Conservation (phyloP, 1,140 invertebrate species). For the Drosophila pachea region DNA sequence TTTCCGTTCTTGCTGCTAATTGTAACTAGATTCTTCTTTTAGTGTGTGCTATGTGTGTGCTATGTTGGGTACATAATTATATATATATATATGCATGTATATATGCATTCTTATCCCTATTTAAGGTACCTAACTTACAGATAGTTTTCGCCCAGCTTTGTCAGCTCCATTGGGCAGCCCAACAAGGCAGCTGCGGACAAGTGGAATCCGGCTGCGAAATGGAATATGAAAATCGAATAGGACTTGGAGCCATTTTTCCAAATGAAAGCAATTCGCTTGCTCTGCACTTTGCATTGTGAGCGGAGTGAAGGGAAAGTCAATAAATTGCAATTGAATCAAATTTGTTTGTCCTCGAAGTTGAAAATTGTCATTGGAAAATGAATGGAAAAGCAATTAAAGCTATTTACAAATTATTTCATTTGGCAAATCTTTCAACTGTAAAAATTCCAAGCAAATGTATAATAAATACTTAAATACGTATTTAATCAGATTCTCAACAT, state of each 20-base stretch:
- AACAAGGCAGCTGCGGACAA: background rate
- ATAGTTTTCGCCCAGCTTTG: slow-evolving; percentile 52
- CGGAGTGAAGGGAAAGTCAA: too few relatives aligned
- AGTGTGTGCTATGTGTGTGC: slow-evolving; percentile 59
- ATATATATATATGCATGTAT: too few relatives aligned
- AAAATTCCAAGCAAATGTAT: background rate
- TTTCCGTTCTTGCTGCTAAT: slow-evolving; percentile 43
- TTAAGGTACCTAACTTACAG: slow-evolving; percentile 79
- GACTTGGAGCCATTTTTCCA: too few relatives aligned
- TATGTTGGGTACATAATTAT: slow-evolving; percentile 26
- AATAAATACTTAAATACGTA: background rate
- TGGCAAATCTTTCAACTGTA: background rate
- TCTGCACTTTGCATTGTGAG: too few relatives aligned
- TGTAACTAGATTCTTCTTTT: slow-evolving; percentile 40
- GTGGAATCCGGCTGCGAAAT: background rate
- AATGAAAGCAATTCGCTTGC: too few relatives aligned
- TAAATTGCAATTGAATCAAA: too few relatives aligned
- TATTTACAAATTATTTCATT: too few relatives aligned
- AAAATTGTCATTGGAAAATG: too few relatives aligned
- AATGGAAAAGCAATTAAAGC: too few relatives aligned
- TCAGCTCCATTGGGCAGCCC: slow-evolving; percentile 1
- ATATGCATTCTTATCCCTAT: slow-evolving; percentile 25
- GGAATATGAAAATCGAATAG: too few relatives aligned
- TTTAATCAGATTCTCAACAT: background rate
- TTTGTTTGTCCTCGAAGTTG: too few relatives aligned